A percentile compares a stretch with the other conserved stretches of the same genome.
Conservation (phyloP, 1,140 invertebrate genomes). For the Kradibia gibbosae region DNA sequence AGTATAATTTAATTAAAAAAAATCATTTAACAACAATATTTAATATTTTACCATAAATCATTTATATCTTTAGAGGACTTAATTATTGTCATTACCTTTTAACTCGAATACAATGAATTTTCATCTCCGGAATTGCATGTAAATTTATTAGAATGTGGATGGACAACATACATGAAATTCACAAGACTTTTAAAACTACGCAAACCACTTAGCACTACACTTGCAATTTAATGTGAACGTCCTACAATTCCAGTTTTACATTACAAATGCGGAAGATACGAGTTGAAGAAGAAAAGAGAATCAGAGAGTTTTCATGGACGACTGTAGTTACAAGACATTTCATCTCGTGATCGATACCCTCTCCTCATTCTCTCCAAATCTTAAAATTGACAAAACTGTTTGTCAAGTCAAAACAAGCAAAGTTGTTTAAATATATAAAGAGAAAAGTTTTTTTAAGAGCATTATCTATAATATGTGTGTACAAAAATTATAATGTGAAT, state of each 20-base stretch:
- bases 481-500: no score
- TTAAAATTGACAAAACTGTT: no score
- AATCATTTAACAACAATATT: no score
- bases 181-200: slow-evolving; percentile 11
- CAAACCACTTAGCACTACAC: slow-evolving; percentile 2
- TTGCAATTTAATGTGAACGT: slow-evolving; percentile 7
- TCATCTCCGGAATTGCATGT: neutral
- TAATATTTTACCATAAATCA: neutral
- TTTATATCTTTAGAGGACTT: neutral
- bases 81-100: neutral
- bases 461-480: no score
- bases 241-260: slow-evolving; percentile 9
- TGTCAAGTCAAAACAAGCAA: no score
- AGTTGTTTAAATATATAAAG: no score
- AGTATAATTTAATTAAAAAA: no score
- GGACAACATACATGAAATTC: neutral
- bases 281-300: slow-evolving; percentile 23
- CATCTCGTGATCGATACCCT: slow-evolving; percentile 25
- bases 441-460: no score
- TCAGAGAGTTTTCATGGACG: neutral
- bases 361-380: neutral
- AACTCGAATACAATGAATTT: neutral
- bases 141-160: neutral
- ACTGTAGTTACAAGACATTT: neutral
- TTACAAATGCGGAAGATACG: slow-evolving; percentile 16